Percentiles rank a stretch among this genome's conserved stretches.
Evolutionary conservation across 2,888 invertebrate species (phyloP).

Genomic region (Arenicola marina): DNA sequence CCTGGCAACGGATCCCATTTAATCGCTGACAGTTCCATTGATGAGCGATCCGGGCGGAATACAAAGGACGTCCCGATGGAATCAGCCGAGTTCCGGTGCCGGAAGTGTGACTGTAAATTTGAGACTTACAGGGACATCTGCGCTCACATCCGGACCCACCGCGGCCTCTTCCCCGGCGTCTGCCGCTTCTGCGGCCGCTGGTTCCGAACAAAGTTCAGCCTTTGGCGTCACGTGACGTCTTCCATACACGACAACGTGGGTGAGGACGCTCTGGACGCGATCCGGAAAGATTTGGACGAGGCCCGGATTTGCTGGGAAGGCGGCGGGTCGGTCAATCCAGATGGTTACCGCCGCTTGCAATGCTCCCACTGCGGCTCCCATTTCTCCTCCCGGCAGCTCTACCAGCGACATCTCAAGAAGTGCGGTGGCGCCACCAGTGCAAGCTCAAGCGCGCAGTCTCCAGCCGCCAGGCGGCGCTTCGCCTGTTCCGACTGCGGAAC

Average conservation of each 20-base stretch:
- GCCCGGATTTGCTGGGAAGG: slow-evolving; percentile 8
- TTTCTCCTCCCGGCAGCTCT: background rate
- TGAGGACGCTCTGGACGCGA: slow-evolving; percentile 7
- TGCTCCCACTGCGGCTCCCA: background rate
- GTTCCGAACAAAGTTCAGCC: slow-evolving; percentile 27
- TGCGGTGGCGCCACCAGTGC: background rate
- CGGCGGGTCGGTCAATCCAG: background rate
- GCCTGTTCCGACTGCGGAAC: background rate
- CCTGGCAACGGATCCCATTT: too few relatives aligned
- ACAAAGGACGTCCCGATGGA: too few relatives aligned
- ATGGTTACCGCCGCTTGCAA: background rate
- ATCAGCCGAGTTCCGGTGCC: slow-evolving; percentile 12
- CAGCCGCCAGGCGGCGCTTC: background rate
- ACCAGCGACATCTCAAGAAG: background rate
- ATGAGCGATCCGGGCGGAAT: background rate
- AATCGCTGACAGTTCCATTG: background rate
- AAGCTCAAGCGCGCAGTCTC: too few relatives aligned
- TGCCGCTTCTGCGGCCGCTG: slow-evolving; percentile 30
- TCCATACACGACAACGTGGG: slow-evolving; percentile 26
- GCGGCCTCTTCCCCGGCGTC: slow-evolving; percentile 19
- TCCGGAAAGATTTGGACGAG: slow-evolving; percentile 6
- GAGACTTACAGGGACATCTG: slow-evolving; percentile 14
- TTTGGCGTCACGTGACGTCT: slow-evolving; percentile 26
- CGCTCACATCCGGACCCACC: slow-evolving; percentile 17
- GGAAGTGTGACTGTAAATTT: slow-evolving; percentile 14